phyloP scores from a whole-genome alignment of 2,113 vertebrate species.

The Meles meles region DNA sequence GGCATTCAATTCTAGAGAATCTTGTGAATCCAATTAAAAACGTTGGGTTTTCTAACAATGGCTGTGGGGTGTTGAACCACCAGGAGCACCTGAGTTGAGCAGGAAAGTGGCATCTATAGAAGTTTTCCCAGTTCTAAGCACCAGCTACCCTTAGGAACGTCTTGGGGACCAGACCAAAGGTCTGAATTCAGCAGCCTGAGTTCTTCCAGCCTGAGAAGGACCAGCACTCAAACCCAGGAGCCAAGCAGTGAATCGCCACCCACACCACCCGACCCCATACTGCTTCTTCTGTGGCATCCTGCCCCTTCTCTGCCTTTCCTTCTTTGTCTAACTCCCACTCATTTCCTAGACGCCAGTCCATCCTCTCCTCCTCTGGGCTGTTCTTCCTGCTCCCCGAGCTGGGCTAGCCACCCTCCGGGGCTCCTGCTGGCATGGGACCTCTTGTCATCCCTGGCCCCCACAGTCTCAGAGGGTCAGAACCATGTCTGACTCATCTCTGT shows the following conservation, averaged over 20 bases:
- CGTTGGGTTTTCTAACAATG: neutral
- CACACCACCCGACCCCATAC: fast-evolving
- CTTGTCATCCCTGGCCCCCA: neutral
- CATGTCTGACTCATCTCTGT: neutral
- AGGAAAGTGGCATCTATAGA: neutral
- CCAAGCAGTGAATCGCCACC: neutral
- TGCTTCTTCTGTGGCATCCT: neutral
- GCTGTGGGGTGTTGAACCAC: neutral
- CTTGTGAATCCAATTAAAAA: neutral
- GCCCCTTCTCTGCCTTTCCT: neutral
- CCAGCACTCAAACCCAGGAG: neutral
- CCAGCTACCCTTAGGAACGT: neutral
- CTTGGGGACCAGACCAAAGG: neutral
- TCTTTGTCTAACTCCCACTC: neutral
- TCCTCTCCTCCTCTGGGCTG: neutral
- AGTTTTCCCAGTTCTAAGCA: neutral
- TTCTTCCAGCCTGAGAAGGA: neutral
- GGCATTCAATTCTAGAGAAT: neutral
- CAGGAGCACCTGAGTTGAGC: neutral
- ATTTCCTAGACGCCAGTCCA: neutral
- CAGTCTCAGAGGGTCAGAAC: neutral
- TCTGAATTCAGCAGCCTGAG: neutral
- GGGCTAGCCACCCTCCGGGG: too few species aligned
- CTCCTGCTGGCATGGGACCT: neutral
- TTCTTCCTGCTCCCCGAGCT: neutral